These are phyloP conservation scores for Sinosuthora webbiana DNA, from an alignment of 2,113 vertebrate genomes.

Conservation along the genomic window DNA sequence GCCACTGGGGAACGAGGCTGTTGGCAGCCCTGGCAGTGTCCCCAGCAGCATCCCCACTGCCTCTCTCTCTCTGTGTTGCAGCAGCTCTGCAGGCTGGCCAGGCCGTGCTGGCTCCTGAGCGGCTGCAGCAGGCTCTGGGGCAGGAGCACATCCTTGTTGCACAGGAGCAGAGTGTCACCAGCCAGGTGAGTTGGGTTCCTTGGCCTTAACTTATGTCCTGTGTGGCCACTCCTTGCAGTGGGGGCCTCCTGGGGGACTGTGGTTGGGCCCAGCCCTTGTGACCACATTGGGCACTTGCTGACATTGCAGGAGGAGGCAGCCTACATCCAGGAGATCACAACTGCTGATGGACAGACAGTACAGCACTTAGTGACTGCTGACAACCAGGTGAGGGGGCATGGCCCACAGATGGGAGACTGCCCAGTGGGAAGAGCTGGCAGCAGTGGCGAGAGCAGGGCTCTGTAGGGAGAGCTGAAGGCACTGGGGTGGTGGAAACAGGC, in stretches of 20 bases:
- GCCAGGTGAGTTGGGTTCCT: constrained; percentile 77
- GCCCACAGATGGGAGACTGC: fast-evolving
- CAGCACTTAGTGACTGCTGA: constrained; percentile 93
- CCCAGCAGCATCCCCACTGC: fast-evolving
- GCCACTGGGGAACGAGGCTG: fast-evolving
- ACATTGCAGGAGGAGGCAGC: constrained; percentile 86
- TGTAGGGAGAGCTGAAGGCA: neutral
- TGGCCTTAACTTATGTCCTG: neutral
- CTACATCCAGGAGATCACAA: constrained; percentile 96
- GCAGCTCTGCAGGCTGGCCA: constrained; percentile 85
- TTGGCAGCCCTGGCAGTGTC: neutral
- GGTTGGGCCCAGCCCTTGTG: fast-evolving
- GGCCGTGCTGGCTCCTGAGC: constrained; percentile 81
- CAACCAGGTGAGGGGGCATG: constrained; percentile 80
- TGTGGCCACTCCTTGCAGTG: neutral
- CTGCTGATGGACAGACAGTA: constrained; percentile 91
- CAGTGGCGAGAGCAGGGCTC: neutral
- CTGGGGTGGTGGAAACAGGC: neutral
- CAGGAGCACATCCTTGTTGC: constrained; percentile 93
- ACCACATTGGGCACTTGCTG: neutral
- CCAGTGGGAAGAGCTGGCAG: neutral
- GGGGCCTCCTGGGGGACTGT: no score
- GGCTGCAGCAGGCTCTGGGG: constrained; percentile 84
- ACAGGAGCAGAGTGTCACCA: constrained; percentile 84
- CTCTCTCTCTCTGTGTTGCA: neutral